A percentile compares a stretch with the other conserved stretches of the same genome.
Conservation (phyloP, 2,113 vertebrate genomes). For the Copsychus sechellarum region DNA sequence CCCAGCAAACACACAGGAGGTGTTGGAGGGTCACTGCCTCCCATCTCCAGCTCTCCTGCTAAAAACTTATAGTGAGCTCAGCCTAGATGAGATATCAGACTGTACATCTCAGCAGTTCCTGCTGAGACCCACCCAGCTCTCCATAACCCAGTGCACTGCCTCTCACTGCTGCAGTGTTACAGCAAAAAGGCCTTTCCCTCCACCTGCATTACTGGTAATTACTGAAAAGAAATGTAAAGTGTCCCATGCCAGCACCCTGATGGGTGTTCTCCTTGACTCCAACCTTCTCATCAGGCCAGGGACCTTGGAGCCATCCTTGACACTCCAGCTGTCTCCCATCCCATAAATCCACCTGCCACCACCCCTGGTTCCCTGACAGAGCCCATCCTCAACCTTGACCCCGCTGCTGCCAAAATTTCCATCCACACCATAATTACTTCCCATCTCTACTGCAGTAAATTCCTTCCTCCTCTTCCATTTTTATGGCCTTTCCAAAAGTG, state of each 20-base stretch:
- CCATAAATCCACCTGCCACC: constrained; percentile 5
- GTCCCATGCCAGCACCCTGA: rapidly evolving
- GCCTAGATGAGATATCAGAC: not conserved
- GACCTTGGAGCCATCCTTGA: constrained; percentile 1
- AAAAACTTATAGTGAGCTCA: not conserved
- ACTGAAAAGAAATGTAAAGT: not conserved
- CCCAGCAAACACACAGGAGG: not conserved
- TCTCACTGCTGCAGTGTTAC: rapidly evolving
- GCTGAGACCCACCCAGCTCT: not conserved
- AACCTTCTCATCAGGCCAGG: not conserved
- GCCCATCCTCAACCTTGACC: constrained; percentile 38
- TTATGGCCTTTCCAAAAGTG: not conserved
- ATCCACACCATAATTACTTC: constrained; percentile 4
- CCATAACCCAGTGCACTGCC: not conserved
- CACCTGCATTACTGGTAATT: not conserved
- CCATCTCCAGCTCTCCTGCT: not conserved
- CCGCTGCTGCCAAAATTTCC: not conserved
- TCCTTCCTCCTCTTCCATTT: not conserved
- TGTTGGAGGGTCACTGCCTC: not conserved
- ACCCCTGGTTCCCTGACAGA: constrained; percentile 5
- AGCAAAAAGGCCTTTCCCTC: not conserved
- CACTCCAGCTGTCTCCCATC: not conserved
- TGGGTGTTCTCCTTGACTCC: not conserved
- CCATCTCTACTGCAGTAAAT: not conserved
- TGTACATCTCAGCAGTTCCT: not conserved